phyloP scores from a whole-genome alignment of 23 tunicate species.

The Halocynthia aurantium region DNA sequence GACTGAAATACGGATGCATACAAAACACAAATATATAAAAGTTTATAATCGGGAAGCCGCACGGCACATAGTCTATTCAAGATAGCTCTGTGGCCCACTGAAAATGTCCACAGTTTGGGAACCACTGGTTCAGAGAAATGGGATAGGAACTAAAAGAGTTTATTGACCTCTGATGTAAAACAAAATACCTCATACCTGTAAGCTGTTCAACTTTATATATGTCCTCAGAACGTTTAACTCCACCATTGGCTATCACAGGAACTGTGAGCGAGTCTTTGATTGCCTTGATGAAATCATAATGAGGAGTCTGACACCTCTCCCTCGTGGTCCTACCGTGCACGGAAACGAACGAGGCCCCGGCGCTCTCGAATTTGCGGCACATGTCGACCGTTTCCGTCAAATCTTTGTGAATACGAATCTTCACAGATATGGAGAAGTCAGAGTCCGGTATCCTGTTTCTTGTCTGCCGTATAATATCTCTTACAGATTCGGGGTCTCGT shows the following conservation, averaged over 20 bases:
- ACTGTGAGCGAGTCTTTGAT: conserved; percentile 54
- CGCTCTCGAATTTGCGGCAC: conserved; percentile 56
- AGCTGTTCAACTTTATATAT: conserved; percentile 28
- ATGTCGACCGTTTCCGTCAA: conserved; percentile 54
- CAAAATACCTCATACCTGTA: conserved; percentile 33
- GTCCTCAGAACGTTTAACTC: conserved; percentile 35
- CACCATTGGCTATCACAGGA: conserved; percentile 88
- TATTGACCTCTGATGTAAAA: no score
- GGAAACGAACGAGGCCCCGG: conserved; percentile 64
- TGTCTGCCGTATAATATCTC: conserved; percentile 37
- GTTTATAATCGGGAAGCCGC: no score
- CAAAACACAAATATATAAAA: no score
- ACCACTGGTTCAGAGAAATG: no score
- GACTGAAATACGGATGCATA: no score
- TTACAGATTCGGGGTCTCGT: conserved; percentile 45
- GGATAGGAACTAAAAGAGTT: no score
- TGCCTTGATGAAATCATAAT: conserved; percentile 61
- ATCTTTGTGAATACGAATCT: conserved; percentile 67
- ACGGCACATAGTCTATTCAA: no score
- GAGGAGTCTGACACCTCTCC: conserved; percentile 90
- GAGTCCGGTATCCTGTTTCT: conserved; percentile 45
- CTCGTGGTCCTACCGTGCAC: conserved; percentile 89
- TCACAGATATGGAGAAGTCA: conserved; percentile 73
- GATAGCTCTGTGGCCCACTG: no score
- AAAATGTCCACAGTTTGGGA: no score